Base-by-base conservation (phyloP, 1,140 invertebrate genomes). In the Pollicipes pollicipes region DNA sequence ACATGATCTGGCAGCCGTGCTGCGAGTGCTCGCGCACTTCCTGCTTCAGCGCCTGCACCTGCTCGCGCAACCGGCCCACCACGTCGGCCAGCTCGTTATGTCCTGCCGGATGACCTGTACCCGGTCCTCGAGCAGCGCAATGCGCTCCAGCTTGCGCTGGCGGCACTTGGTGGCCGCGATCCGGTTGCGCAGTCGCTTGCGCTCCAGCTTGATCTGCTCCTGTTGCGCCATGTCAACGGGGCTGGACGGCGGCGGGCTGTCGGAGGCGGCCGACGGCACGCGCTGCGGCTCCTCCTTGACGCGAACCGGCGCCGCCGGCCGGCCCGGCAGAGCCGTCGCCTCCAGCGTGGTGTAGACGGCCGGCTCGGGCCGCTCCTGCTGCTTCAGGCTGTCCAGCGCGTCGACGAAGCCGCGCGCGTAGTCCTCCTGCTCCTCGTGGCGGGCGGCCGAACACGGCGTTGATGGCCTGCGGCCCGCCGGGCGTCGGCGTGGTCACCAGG, bases 161-260 rank as follows among this genome's bases (percentile, higher is more conserved):
- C 96, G 84, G 79, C 96, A 99, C 77, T 98, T 98, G 37, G 93
- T 93, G 0, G 96, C 96, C 10, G 96, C 96, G n/a, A 98, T 85
- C 71, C 96, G 85, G 81, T 99, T 98, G 70, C 96, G 85, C 75
- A 95, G 91, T 30, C 95, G 79, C 80, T 99, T 99, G 29, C 95
- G 84, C 78, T 98, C 96, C 35, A 98, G 79, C 79, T 98, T 98
- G 74, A 97, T 94, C 75, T 86, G 86, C 79, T 98, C 95, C 79
- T 98, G 95, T 63, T 85, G 86, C n/a, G n/a, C 64, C 94, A 98
- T 96, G 80, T 98, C 88, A 70, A 98, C 96, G 8, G 95, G 94
- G 3, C 91, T 94, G 74, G 95, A 83, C 30, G 79, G 80, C 0
- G 79, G 76, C 68, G 67, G 89, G 88, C 8, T 70, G 17, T 31